Percentiles rank a stretch among this genome's conserved stretches.
Evolutionary conservation across 2,113 vertebrate species (phyloP).

Genomic region (Fulmarus glacialis): DNA sequence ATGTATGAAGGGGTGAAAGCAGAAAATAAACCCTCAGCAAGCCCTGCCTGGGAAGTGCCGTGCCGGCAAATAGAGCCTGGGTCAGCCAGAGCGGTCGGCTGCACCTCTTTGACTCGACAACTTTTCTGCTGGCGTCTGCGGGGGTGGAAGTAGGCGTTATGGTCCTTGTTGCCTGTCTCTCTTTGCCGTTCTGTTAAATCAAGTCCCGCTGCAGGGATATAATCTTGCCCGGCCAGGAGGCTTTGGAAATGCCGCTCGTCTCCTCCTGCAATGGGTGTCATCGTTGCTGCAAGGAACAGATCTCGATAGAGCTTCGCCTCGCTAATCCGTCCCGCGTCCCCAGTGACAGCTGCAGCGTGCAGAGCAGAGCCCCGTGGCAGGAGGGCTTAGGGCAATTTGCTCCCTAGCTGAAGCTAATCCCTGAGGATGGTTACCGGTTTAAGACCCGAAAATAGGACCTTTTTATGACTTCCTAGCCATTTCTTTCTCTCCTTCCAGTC

Average conservation of each 20-base stretch:
- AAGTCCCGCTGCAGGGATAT: neutral
- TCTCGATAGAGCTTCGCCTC: fast-evolving
- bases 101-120: neutral
- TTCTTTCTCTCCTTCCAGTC: neutral
- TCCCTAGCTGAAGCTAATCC: neutral
- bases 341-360: neutral
- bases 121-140: neutral
- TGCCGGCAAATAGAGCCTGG: neutral
- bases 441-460: neutral
- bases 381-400: neutral
- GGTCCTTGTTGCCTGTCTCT: neutral
- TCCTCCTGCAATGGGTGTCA: neutral
- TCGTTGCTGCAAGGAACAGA: neutral
- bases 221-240: neutral
- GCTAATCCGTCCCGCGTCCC: fast-evolving
- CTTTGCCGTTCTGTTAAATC: neutral
- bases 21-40: neutral
- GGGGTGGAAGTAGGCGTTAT: neutral
- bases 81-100: neutral
- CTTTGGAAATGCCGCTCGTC: neutral
- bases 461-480: neutral
- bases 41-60: neutral
- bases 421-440: neutral
- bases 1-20: neutral
- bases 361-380: neutral